Base-by-base conservation (phyloP, 2,888 invertebrate species). In the Deilephila porcellus region DNA sequence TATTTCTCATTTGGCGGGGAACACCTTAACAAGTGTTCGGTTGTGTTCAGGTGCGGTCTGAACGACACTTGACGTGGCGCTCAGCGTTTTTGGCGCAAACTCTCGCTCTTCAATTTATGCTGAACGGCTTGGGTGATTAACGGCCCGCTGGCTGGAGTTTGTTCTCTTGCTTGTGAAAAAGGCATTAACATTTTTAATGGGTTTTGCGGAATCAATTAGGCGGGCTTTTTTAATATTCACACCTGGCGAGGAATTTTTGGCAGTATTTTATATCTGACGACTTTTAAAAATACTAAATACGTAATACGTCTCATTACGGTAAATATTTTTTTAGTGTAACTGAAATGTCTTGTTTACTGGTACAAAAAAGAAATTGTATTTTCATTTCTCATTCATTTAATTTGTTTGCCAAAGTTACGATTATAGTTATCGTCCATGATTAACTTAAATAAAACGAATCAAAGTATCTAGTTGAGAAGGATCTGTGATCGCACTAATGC, bases 21-120 rank as follows among this genome's bases (percentile, higher is more conserved):
- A 89, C 90, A 90, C 90, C 91, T 91, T 92, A 91, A 91, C 91
- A 90, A 91, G 86, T 83, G 83, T 81, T 82, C 85, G 85, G 86
- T 79, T 76, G 80, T 75, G 76, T 82, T 82, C 85, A 86, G 87
- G 85, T 86, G 86, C 81, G 81, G 84, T 86, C 85, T 89, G 86
- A 89, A 90, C 85, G 90, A 87, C 87, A 85, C 91, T 92, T 86
- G 86, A 88, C 85, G 80, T 75, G 77, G 82, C 79, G 77, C 80
- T 81, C 84, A 83, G 84, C 87, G 88, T 89, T 92, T 91, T 91
- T 90, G 90, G 90, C 90, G 85, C 81, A 82, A 81, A 79, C 77
- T 84, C 80, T 79, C 67, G 77, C 85, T 78, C 87, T 90, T 84
- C 90, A 91, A 90, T 91, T 91, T 90, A 86, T 83, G 78, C 81